Base-by-base conservation (phyloP, 2,797 vertebrate species). In the Mionectes olivaceus region DNA sequence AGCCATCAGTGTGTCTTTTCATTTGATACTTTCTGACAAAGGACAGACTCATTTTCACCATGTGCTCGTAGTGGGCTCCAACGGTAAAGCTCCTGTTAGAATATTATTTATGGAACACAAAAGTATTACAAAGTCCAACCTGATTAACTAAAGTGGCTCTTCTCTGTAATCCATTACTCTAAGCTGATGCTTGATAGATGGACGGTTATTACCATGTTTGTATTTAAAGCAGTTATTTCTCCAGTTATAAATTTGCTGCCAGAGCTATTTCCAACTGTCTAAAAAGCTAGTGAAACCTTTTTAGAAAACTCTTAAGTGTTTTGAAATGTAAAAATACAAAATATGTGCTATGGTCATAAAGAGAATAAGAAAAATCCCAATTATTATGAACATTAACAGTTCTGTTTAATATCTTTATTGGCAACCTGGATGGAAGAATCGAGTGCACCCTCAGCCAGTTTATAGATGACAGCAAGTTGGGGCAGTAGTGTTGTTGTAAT, bases 131-230 rank as follows among this genome's bases (percentile, higher is more conserved):
- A 94, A 93, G 44, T 84, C 92, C 95, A 93, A 57, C 71, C 75
- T 90, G 93, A 96, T 96, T 96, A 95, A 92, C 84, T 96, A 90
- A 96, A 97, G 93, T 96, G 95, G 73, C 65, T 94, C 73, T 92
- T 95, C 83, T 69, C 52, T 67, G 50, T 95, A 87, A 77, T 93
- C 77, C 59, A 76, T 96, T 92, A 84, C 68, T 87, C 37, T 82
- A 65, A 69, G 33, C 49, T 75, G 80, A 49, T 92, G 55, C 57
- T 80, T 92, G 95, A 86, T 90, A 93, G 92, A 94, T 90, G 74
- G 87, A 70, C 2, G 21, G 67, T 82, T 94, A 84, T 90, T 91
- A 68, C 85, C 14, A 3, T 75, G 89, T 76, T 90, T 94, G 63
- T 83, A 83, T 88, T 94, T 92, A 69, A 92, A 92, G 79, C 47